Evolutionary conservation across 2,888 invertebrate species (phyloP), one percentile per base, ranked within the genome.

Genomic region (Teleogryllus oceanicus): DNA sequence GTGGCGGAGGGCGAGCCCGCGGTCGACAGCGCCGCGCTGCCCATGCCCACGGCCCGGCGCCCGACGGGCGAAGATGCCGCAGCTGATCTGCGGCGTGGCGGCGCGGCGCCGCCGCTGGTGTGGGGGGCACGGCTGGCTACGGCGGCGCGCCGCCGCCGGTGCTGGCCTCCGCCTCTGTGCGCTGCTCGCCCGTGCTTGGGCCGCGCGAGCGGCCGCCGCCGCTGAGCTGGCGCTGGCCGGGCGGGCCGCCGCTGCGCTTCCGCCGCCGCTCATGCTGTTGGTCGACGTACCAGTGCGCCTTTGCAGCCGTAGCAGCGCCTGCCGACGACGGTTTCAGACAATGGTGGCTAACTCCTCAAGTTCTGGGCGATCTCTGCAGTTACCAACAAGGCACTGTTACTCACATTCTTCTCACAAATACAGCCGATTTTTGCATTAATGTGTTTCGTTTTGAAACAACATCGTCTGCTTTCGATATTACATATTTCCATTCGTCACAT

Each of bases 311-410:
- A 49, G 75, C 79, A 49, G 74, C 76, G 77, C 76, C 62, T 51
- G 78, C 82, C 83, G 83, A 20, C 84, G 21, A 83, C 83, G 49
- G 82, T 83, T 81, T 84, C 83, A 81, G 87, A 86, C 87, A 78
- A 92, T 92, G 86, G 94, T 88, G 62, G 94, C 93, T 81, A 94
- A 87, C 86, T 94, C 94, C 87, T 94, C 94, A 84, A 93, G 92
- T 85, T 94, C 92, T 86, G 94, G 89, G n/a, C n/a, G 84, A 93
- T 92, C 89, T 94, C 94, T 94, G 90, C 62, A 91, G n/a, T 1
- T 4, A 62, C 21, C 50, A 13, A 50, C n/a, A 78, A n/a, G 49
- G 16, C 51, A 51, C 51, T n/a, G 51, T 51, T 51, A 51, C 51
- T 51, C 51, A 12, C n/a, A n/a, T n/a, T n/a, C n/a, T n/a, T n/a